Conservation (phyloP, 2,888 invertebrate species). For the Chironomus riparius region DNA sequence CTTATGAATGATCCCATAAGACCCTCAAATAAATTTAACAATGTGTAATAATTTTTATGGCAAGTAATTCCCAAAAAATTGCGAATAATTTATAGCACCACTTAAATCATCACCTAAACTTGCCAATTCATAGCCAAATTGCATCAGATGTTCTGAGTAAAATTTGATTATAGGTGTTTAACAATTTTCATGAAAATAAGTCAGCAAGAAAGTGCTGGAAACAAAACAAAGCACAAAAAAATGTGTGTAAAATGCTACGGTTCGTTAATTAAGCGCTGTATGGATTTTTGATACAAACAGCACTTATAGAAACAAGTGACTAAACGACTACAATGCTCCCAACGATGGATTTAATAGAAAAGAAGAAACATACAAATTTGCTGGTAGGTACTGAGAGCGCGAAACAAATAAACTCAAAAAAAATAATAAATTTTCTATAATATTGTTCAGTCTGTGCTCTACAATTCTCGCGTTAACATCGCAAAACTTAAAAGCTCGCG, state of each 20-base stretch:
- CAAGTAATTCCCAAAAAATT: too few relatives aligned
- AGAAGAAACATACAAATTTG: not conserved
- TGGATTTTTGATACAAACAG: not conserved
- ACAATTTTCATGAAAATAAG: too few relatives aligned
- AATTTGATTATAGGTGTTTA: too few relatives aligned
- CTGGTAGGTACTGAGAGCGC: not conserved
- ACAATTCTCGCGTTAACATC: slow-evolving; percentile 1
- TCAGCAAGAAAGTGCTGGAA: too few relatives aligned
- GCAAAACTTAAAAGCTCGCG: not conserved
- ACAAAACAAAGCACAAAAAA: not conserved
- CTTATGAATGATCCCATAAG: too few relatives aligned
- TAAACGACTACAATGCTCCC: not conserved
- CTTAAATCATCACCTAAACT: too few relatives aligned
- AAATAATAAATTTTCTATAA: not conserved
- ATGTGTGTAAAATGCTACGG: slow-evolving; percentile 4
- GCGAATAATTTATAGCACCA: too few relatives aligned
- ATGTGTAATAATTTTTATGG: too few relatives aligned
- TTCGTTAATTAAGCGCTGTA: slow-evolving; percentile 16
- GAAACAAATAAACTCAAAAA: not conserved
- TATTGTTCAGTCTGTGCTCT: not conserved
- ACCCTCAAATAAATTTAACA: too few relatives aligned
- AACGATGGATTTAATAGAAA: not conserved
- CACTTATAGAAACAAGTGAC: not conserved
- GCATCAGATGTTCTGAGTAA: too few relatives aligned
- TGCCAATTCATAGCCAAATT: too few relatives aligned